Conservation (phyloP, 2,888 invertebrate species). For the Thecocarcelia acutangulata region DNA sequence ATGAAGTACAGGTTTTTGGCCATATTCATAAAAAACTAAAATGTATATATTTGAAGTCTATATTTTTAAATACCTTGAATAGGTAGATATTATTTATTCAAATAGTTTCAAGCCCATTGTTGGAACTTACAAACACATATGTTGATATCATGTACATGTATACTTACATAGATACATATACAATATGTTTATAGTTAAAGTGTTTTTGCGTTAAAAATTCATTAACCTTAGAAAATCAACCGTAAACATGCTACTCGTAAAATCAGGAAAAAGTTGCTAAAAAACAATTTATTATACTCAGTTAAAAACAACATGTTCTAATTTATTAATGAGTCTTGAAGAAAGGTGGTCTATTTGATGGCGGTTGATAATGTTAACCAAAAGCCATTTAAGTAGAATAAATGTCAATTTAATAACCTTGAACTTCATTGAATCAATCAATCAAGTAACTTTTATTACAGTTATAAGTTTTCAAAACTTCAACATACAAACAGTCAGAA, state of each 20-base stretch:
- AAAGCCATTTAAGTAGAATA: conserved; percentile 10
- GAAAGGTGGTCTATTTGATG: not conserved
- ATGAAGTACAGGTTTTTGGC: no score
- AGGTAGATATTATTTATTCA: no score
- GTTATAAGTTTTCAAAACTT: no score
- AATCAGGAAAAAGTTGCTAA: not conserved
- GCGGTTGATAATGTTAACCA: conserved; percentile 3
- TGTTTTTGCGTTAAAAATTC: conserved; percentile 31
- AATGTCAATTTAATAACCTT: conserved; percentile 47
- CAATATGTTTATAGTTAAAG: conserved; percentile 10
- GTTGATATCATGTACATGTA: no score
- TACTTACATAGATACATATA: not conserved
- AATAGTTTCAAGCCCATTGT: no score
- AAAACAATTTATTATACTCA: no score
- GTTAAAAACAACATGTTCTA: not conserved
- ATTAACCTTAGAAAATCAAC: conserved; percentile 14
- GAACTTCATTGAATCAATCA: conserved; percentile 38
- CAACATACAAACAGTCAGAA: no score
- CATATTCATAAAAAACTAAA: no score
- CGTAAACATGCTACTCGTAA: not conserved
- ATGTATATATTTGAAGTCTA: no score
- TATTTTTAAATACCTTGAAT: no score
- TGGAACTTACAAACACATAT: no score
- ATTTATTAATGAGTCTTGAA: conserved; percentile 2
- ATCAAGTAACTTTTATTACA: no score